Percentiles rank a stretch among this genome's conserved stretches.
phyloP scores from a whole-genome alignment of 1,140 invertebrate genomes.

The Zaprionus ghesquierei region DNA sequence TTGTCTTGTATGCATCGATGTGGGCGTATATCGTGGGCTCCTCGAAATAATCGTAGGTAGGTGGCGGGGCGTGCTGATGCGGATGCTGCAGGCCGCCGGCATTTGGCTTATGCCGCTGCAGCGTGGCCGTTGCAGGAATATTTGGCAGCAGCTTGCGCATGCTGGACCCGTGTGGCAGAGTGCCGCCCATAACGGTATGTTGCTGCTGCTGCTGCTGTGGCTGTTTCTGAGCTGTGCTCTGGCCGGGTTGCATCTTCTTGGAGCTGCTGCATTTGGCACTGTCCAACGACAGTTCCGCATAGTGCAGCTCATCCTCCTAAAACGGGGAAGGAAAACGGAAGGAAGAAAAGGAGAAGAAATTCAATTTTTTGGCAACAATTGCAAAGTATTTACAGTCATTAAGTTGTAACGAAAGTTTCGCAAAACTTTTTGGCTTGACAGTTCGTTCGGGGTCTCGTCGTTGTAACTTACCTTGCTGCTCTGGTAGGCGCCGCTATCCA shows the following conservation, averaged over 20 bases:
- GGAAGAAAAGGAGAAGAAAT: constrained; percentile 1
- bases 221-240: constrained; percentile 54
- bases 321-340: not conserved
- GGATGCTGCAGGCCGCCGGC: constrained; percentile 76
- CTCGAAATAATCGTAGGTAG: constrained; percentile 83
- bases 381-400: constrained; percentile 44
- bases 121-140: constrained; percentile 70
- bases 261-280: constrained; percentile 39
- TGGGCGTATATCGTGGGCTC: constrained; percentile 88
- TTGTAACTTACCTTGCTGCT: constrained; percentile 75
- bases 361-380: constrained; percentile 29
- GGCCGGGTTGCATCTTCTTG: constrained; percentile 50
- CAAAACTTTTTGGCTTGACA: constrained; percentile 45
- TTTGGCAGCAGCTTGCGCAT: constrained; percentile 75
- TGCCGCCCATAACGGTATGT: constrained; percentile 59
- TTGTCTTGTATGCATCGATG: constrained; percentile 86
- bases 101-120: constrained; percentile 77
- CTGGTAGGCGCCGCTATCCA: constrained; percentile 74
- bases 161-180: constrained; percentile 74
- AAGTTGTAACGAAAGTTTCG: constrained; percentile 38
- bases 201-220: constrained; percentile 20
- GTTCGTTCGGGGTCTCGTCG: constrained; percentile 20
- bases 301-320: constrained; percentile 88
- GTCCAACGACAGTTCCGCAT: constrained; percentile 87
- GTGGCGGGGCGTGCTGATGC: constrained; percentile 69